Evolutionary conservation across 2,888 invertebrate genomes (phyloP).

Genomic region (Trissolcus japonicus): DNA sequence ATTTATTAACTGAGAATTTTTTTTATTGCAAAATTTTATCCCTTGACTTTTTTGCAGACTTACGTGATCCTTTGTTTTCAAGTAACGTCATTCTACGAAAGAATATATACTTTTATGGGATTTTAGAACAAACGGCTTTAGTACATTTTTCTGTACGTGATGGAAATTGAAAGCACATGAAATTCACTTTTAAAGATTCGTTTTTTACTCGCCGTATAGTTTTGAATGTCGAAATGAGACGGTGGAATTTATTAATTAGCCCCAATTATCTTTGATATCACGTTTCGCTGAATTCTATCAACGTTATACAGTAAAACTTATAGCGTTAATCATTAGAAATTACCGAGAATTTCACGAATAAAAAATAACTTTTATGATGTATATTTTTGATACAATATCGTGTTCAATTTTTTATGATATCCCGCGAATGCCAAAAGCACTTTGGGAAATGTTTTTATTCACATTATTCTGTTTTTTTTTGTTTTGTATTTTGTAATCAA

Average conservation of each 20-base stretch:
- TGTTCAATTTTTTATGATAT: too few species aligned
- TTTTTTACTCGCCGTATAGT: not conserved
- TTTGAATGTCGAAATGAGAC: not conserved
- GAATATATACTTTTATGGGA: not conserved
- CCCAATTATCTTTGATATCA: not conserved
- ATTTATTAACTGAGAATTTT: too few species aligned
- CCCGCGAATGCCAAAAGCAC: too few species aligned
- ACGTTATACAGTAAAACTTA: not conserved
- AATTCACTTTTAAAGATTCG: constrained; percentile 4
- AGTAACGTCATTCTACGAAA: not conserved
- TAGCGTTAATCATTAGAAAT: too few species aligned
- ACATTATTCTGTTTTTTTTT: too few species aligned
- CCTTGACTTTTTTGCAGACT: not conserved
- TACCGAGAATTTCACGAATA: too few species aligned
- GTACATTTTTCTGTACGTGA: not conserved
- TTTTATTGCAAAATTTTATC: not conserved
- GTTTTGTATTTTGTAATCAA: too few species aligned
- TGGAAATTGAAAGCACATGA: constrained; percentile 2
- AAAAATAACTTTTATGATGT: too few species aligned
- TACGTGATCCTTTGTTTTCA: not conserved
- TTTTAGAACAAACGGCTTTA: not conserved
- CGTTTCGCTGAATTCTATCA: not conserved
- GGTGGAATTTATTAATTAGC: not conserved
- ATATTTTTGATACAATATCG: too few species aligned
- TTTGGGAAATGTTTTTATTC: too few species aligned